phyloP scores from a whole-genome alignment of 2,113 vertebrate genomes.

The Tragulus kanchil region DNA sequence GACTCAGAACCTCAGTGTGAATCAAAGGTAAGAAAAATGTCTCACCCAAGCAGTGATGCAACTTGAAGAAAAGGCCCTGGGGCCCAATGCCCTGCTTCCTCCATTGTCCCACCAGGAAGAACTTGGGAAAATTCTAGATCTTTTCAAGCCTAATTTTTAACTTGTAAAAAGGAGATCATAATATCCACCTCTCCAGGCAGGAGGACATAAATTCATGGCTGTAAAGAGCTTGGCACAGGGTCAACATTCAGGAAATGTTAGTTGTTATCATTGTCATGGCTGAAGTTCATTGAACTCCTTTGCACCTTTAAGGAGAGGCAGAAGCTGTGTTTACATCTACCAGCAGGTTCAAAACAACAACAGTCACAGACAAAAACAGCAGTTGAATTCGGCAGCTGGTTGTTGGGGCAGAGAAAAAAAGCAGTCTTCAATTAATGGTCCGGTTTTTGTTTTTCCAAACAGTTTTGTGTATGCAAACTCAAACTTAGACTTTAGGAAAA shows the following conservation, averaged over 20 bases:
- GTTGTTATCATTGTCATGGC: neutral
- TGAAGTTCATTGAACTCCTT: neutral
- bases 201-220: neutral
- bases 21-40: neutral
- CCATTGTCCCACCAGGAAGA: neutral
- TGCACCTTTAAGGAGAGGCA: neutral
- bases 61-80: neutral
- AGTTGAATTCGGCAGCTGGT: constrained; percentile 41
- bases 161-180: neutral
- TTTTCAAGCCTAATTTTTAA: constrained; percentile 14
- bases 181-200: neutral
- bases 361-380: neutral
- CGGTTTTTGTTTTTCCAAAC: constrained; percentile 66
- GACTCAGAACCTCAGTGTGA: neutral
- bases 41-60: accelerated
- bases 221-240: neutral
- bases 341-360: constrained; percentile 23
- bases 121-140: neutral
- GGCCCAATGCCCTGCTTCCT: neutral
- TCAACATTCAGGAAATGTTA: neutral
- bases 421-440: constrained; percentile 69
- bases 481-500: constrained; percentile 64
- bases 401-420: neutral
- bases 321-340: neutral
- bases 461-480: constrained; percentile 54